These are phyloP conservation scores for Phyllopteryx taeniolatus DNA, from an alignment of 2,113 vertebrate genomes.

Conservation along the genomic window DNA sequence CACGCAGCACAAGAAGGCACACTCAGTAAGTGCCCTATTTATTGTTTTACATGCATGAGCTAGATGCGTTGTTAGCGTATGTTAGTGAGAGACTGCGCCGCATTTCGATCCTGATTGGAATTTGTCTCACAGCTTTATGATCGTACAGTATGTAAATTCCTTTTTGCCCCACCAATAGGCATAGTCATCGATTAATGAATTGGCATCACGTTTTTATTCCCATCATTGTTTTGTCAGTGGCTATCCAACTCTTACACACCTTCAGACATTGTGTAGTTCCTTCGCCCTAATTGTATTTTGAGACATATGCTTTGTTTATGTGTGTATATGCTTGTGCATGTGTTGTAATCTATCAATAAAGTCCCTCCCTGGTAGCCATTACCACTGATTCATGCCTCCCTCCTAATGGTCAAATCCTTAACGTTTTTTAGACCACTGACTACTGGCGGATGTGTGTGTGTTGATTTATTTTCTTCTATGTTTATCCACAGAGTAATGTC, in stretches of 20 bases:
- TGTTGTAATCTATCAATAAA: constrained; percentile 39
- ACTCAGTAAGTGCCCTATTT: too few species aligned
- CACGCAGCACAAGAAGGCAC: too few species aligned
- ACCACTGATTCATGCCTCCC: constrained; percentile 56
- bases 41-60: too few species aligned
- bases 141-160: too few species aligned
- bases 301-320: background rate
- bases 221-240: background rate
- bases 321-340: constrained; percentile 19
- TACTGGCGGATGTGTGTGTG: constrained; percentile 31
- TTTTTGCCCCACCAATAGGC: background rate
- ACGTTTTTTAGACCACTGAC: constrained; percentile 58
- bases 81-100: too few species aligned
- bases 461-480: constrained; percentile 13
- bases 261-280: constrained; percentile 5
- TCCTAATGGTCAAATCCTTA: constrained; percentile 66
- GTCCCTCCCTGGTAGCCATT: constrained; percentile 41
- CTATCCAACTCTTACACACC: background rate
- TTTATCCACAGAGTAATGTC: constrained; percentile 29
- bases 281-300: constrained; percentile 13
- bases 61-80: too few species aligned
- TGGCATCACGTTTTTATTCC: background rate
- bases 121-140: too few species aligned
- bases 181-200: background rate
- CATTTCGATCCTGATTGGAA: too few species aligned